Percentiles rank a stretch among this genome's conserved stretches.
Conservation (phyloP, 2,113 vertebrate genomes). For the Pelobates fuscus region DNA sequence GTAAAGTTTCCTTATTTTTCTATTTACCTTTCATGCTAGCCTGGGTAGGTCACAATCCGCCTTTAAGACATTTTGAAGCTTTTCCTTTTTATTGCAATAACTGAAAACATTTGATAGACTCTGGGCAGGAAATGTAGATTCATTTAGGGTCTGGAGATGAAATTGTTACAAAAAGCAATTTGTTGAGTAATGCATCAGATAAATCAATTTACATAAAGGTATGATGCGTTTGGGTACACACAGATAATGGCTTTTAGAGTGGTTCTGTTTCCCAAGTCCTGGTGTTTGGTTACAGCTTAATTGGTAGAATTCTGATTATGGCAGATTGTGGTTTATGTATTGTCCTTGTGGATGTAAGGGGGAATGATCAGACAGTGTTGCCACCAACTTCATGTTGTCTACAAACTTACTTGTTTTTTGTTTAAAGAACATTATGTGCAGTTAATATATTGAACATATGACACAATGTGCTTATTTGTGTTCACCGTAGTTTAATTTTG, state of each 20-base stretch:
- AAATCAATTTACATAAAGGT: slow-evolving; percentile 89
- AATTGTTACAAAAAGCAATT: slow-evolving; percentile 85
- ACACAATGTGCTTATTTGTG: too few relatives aligned
- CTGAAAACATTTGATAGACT: slow-evolving; percentile 49
- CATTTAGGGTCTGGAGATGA: slow-evolving; percentile 76
- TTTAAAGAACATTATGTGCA: too few relatives aligned
- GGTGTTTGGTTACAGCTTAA: slow-evolving; percentile 85
- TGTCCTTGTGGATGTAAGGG: slow-evolving; percentile 30
- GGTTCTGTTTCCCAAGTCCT: slow-evolving; percentile 81
- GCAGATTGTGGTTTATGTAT: slow-evolving; percentile 80
- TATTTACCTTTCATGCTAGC: slow-evolving; percentile 88
- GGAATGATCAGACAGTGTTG: background rate
- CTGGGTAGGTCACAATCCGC: slow-evolving; percentile 74
- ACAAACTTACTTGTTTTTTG: slow-evolving; percentile 23
- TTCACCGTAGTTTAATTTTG: too few relatives aligned
- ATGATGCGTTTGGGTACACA: slow-evolving; percentile 82
- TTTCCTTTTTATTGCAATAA: background rate
- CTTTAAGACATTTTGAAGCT: slow-evolving; percentile 72
- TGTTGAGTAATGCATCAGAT: slow-evolving; percentile 83
- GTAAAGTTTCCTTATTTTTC: slow-evolving; percentile 71
- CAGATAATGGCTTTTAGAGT: slow-evolving; percentile 86
- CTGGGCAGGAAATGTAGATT: slow-evolving; percentile 79
- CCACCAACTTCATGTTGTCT: slow-evolving; percentile 27
- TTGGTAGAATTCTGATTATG: slow-evolving; percentile 77
- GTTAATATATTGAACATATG: too few relatives aligned